Evolutionary conservation across 2,797 vertebrate genomes (phyloP).

Genomic region (Phoxinus dragarum): DNA sequence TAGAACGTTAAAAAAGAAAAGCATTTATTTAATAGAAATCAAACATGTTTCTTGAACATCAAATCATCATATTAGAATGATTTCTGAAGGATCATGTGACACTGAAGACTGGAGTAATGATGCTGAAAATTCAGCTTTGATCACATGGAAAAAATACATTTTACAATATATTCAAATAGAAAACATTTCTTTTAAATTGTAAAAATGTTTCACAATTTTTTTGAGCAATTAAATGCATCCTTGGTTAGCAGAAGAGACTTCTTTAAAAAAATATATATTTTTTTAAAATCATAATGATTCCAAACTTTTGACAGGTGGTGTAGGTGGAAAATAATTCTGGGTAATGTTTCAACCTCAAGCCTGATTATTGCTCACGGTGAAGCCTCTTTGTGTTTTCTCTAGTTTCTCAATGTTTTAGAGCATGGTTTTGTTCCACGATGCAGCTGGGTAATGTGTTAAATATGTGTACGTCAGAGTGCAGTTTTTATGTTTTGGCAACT

Average conservation of each 20-base stretch:
- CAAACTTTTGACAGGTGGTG: not conserved
- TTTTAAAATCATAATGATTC: not conserved
- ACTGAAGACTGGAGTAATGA: not conserved
- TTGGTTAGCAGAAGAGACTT: not conserved
- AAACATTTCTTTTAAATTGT: not conserved
- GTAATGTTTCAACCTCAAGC: not conserved
- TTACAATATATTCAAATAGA: not conserved
- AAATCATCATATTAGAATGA: not conserved
- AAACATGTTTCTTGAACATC: too few species aligned
- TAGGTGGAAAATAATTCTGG: not conserved
- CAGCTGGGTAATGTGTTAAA: conserved; percentile 5
- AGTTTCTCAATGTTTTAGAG: not conserved
- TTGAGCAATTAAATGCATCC: not conserved
- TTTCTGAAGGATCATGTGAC: not conserved
- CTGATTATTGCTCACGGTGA: not conserved
- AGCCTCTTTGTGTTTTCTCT: not conserved
- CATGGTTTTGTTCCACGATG: not conserved
- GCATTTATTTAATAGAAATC: not conserved
- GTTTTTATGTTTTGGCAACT: not conserved
- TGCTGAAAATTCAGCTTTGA: not conserved
- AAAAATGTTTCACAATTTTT: not conserved
- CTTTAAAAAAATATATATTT: not conserved
- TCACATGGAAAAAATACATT: not conserved
- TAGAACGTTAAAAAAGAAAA: not conserved
- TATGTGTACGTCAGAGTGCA: not conserved